Conservation (phyloP, 2,888 invertebrate genomes). For the Caenorhabditis auriculariae region DNA sequence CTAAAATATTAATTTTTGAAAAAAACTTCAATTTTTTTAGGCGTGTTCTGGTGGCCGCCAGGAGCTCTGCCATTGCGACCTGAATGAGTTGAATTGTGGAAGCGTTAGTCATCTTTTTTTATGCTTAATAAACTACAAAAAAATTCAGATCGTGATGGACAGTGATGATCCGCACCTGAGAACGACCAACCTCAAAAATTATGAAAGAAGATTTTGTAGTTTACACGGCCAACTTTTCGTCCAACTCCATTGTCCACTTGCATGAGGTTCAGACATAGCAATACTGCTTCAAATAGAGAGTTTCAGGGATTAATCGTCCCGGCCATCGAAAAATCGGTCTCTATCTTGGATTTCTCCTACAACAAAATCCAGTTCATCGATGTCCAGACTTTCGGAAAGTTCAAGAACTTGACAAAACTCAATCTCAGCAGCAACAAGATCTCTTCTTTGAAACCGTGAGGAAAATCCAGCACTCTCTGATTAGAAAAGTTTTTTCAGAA, state of each 20-base stretch:
- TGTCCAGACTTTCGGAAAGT: slow-evolving; percentile 16
- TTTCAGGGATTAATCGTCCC: slow-evolving; percentile 31
- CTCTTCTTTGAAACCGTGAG: slow-evolving; percentile 23
- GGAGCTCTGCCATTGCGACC: slow-evolving; percentile 26
- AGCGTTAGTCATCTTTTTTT: no score
- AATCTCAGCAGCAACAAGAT: slow-evolving; percentile 25
- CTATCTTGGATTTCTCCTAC: slow-evolving; percentile 12
- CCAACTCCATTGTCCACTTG: slow-evolving; percentile 20
- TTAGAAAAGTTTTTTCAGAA: slow-evolving; percentile 11
- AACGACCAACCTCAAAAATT: slow-evolving; percentile 10
- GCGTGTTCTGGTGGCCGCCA: slow-evolving; percentile 8
- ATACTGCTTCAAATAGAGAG: not conserved
- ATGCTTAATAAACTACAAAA: no score
- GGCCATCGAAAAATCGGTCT: slow-evolving; percentile 18
- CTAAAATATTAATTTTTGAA: not conserved
- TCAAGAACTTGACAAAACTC: slow-evolving; percentile 22
- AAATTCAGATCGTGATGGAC: slow-evolving; percentile 13
- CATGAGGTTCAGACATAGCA: slow-evolving; percentile 1
- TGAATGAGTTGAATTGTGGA: slow-evolving; percentile 22
- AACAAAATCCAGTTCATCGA: slow-evolving; percentile 32
- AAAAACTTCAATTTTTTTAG: slow-evolving; percentile 1
- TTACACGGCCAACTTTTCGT: slow-evolving; percentile 17
- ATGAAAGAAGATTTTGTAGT: slow-evolving; percentile 21
- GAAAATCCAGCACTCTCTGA: not conserved
- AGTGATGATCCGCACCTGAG: slow-evolving; percentile 6